A percentile compares a stretch with the other conserved stretches of the same genome.
These are phyloP conservation scores for Ctenoplectra terminalis DNA, from an alignment of 1,140 invertebrate species.

Conservation along the genomic window DNA sequence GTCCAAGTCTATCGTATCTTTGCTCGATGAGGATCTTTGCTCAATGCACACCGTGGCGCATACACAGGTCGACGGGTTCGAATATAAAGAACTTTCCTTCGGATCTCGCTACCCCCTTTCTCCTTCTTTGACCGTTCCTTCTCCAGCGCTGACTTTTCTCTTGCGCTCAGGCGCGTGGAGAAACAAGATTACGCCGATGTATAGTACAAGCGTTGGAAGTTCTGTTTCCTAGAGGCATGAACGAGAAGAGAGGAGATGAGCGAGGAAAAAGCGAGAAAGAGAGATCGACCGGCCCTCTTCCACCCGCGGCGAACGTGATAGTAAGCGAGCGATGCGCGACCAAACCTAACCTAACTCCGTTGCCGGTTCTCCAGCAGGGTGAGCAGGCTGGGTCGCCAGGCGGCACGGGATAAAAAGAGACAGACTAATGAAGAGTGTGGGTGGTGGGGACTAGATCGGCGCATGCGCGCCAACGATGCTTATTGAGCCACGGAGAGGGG, in stretches of 20 bases:
- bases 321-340: slow-evolving; percentile 76
- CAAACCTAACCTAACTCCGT: slow-evolving; percentile 75
- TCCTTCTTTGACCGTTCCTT: slow-evolving; percentile 13
- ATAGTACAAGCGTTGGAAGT: slow-evolving; percentile 57
- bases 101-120: slow-evolving; percentile 10
- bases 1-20: slow-evolving; percentile 17
- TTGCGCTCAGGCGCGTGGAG: slow-evolving; percentile 55
- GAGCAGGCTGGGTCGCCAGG: slow-evolving; percentile 55
- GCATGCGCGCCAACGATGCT: slow-evolving; percentile 66
- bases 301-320: slow-evolving; percentile 71
- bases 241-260: slow-evolving; percentile 37
- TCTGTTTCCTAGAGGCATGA: slow-evolving; percentile 54
- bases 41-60: neutral
- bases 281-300: slow-evolving; percentile 56
- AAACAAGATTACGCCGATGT: slow-evolving; percentile 78
- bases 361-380: slow-evolving; percentile 78
- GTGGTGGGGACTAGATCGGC: slow-evolving; percentile 47
- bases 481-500: slow-evolving; percentile 74
- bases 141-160: slow-evolving; percentile 1
- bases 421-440: slow-evolving; percentile 27
- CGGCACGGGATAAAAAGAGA: slow-evolving; percentile 45
- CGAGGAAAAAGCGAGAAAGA: slow-evolving; percentile 31
- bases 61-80: slow-evolving; percentile 27
- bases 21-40: slow-evolving; percentile 31
- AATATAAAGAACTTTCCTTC: slow-evolving; percentile 72